Percentiles rank a stretch among this genome's conserved stretches.
These are phyloP conservation scores for Lophura nycthemera DNA, from an alignment of 2,113 vertebrate genomes.

Conservation along the genomic window DNA sequence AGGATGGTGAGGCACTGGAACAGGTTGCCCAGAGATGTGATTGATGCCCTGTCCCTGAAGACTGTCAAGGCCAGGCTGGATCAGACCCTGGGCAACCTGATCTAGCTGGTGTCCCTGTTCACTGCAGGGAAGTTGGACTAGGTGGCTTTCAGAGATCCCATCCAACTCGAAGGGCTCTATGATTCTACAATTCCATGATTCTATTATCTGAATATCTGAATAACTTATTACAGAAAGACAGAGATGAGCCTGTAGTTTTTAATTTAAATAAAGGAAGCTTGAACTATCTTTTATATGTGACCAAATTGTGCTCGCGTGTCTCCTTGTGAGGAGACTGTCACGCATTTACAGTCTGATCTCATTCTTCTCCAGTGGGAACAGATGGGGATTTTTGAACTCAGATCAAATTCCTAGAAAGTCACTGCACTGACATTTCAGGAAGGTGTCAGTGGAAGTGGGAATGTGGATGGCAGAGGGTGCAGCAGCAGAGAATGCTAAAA, in stretches of 20 bases:
- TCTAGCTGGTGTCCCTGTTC: no score
- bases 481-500: neutral
- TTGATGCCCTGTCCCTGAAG: no score
- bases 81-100: no score
- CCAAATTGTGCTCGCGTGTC: neutral
- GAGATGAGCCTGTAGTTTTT: neutral
- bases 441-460: conserved; percentile 35
- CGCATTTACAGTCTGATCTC: conserved; percentile 42
- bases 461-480: conserved; percentile 26
- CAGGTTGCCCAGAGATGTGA: no score
- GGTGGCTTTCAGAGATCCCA: no score
- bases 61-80: no score
- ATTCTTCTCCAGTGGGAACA: neutral
- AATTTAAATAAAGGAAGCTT: neutral
- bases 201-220: conserved; percentile 9
- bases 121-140: no score
- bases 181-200: no score
- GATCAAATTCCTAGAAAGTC: conserved; percentile 64
- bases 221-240: conserved; percentile 10
- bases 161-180: no score
- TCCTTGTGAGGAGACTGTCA: neutral
- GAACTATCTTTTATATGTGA: neutral
- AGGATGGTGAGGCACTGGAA: no score
- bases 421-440: conserved; percentile 26
- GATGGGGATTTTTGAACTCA: conserved; percentile 59